A percentile compares a stretch with the other conserved stretches of the same genome.
phyloP scores from a whole-genome alignment of 2,113 vertebrate genomes.

The Erythrocebus patas region DNA sequence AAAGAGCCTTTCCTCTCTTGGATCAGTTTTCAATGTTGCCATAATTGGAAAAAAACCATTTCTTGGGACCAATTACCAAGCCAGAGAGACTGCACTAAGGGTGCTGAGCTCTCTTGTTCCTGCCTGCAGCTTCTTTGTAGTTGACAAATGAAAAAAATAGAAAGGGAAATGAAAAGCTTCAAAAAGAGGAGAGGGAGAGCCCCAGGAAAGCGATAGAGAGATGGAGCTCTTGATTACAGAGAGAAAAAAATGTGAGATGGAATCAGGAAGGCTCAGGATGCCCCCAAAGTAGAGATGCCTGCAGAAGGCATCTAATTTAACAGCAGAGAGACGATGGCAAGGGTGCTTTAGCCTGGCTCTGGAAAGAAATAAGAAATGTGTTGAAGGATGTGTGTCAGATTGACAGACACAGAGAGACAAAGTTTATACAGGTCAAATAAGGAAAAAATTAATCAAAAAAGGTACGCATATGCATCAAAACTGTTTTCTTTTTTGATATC shows the following conservation, averaged over 20 bases:
- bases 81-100: not conserved
- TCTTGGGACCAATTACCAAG: not conserved
- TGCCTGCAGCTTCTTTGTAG: not conserved
- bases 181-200: not conserved
- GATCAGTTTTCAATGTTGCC: fast-evolving
- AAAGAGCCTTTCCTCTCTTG: not conserved
- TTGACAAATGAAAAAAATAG: not conserved
- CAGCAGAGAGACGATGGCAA: not conserved
- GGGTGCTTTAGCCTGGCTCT: not conserved
- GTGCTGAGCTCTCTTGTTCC: not conserved
- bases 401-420: not conserved
- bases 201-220: not conserved
- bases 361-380: not conserved
- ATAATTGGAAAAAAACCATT: not conserved
- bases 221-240: not conserved
- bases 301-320: not conserved
- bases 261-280: fast-evolving
- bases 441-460: not conserved
- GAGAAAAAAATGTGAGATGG: not conserved
- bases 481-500: not conserved
- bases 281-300: not conserved
- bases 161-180: not conserved
- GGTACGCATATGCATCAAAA: not conserved
- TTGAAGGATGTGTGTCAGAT: not conserved
- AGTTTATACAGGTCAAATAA: not conserved